phyloP scores from a whole-genome alignment of 2,888 invertebrate genomes.

The Drosophila greeni region DNA sequence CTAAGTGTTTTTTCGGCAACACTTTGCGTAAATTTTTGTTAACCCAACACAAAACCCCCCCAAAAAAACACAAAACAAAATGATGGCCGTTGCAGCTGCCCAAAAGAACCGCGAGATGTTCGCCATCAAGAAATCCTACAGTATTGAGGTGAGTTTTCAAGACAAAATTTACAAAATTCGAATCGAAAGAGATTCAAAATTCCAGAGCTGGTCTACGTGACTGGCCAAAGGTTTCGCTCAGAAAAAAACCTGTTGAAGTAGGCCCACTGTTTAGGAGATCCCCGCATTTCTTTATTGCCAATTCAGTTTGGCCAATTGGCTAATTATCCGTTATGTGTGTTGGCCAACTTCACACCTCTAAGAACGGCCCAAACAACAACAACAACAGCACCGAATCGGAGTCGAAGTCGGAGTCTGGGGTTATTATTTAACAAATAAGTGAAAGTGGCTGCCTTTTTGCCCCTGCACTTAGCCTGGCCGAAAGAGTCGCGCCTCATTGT shows the following conservation, averaged over 20 bases:
- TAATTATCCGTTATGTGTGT: constrained; percentile 11
- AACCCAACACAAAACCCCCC: constrained; percentile 33
- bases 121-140: constrained; percentile 98
- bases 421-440: constrained; percentile 73
- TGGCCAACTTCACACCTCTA: constrained; percentile 30
- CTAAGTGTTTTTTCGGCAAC: constrained; percentile 62
- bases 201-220: constrained; percentile 62
- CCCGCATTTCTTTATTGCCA: constrained; percentile 35
- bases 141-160: constrained; percentile 91
- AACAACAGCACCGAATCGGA: constrained; percentile 7
- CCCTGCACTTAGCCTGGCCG: constrained; percentile 61
- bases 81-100: constrained; percentile 93
- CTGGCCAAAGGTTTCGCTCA: constrained; percentile 50
- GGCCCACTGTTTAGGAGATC: constrained; percentile 35
- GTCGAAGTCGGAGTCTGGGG: constrained; percentile 37
- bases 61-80: constrained; percentile 78
- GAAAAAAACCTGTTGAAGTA: constrained; percentile 27
- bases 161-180: neutral
- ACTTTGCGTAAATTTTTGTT: constrained; percentile 73
- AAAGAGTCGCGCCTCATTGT: constrained; percentile 62
- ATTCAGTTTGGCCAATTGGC: constrained; percentile 37
- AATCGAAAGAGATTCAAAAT: constrained; percentile 12
- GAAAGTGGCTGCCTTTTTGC: constrained; percentile 64
- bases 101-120: constrained; percentile 97
- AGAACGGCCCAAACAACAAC: constrained; percentile 27